These are phyloP conservation scores for Hormiphora californensis DNA, from an alignment of 37 sponge, comb jelly and placozoan species.

Conservation along the genomic window DNA sequence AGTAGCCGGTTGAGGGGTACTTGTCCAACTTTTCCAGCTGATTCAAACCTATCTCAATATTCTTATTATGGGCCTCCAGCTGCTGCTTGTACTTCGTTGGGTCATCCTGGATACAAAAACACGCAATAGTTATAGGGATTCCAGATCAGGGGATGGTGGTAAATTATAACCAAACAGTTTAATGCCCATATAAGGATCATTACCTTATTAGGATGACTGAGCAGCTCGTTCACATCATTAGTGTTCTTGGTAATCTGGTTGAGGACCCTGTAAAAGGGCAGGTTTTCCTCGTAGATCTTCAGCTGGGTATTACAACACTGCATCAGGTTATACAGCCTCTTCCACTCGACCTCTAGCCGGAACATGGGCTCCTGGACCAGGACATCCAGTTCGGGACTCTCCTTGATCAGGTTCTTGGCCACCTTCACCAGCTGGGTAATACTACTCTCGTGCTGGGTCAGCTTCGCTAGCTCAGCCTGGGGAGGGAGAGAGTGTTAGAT, in stretches of 20 bases:
- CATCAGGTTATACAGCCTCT: constrained; percentile 41
- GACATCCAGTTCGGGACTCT: constrained; percentile 21
- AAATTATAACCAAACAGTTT: not conserved
- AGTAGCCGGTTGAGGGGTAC: constrained; percentile 27
- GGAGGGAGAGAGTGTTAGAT: not conserved
- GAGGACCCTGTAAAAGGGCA: constrained; percentile 44
- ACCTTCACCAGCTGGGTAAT: constrained; percentile 18
- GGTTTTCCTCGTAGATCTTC: constrained; percentile 49
- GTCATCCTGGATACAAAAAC: constrained; percentile 23
- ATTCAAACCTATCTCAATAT: constrained; percentile 28
- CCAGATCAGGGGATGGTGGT: not conserved
- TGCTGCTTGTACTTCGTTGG: constrained; percentile 33
- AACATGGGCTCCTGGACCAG: constrained; percentile 49
- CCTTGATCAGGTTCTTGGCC: constrained; percentile 51
- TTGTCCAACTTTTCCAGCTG: constrained; percentile 38
- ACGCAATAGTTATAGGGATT: not conserved
- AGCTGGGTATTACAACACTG: constrained; percentile 51
- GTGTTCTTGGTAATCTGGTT: constrained; percentile 30
- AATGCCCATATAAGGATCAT: not conserved
- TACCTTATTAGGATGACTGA: constrained; percentile 19
- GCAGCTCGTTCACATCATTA: not conserved
- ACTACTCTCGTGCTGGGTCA: constrained; percentile 22
- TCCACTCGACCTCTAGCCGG: constrained; percentile 35
- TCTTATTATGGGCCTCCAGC: constrained; percentile 8
- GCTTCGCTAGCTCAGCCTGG: constrained; percentile 47